Conservation (phyloP, 2,888 invertebrate genomes). For the Choreutis nemorana region DNA sequence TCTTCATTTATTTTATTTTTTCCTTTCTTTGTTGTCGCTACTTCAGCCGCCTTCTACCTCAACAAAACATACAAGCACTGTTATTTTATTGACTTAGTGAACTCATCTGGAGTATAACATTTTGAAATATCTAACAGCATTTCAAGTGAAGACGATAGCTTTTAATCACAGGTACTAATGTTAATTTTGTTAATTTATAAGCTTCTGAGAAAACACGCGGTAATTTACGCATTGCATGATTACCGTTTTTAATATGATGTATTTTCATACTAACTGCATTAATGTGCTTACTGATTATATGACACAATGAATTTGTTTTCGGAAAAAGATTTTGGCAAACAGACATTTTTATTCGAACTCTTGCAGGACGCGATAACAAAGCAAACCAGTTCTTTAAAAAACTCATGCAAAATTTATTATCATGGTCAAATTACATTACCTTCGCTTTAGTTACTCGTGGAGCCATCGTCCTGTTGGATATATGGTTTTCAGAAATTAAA, state of each 20-base stretch:
- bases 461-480: too few species aligned
- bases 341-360: too few species aligned
- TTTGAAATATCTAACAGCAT: too few species aligned
- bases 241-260: too few species aligned
- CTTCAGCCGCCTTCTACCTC: constrained; percentile 37
- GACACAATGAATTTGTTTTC: neutral
- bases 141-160: neutral
- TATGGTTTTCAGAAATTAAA: too few species aligned
- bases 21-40: constrained; percentile 42
- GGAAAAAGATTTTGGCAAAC: neutral
- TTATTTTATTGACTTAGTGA: neutral
- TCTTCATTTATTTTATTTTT: constrained; percentile 40
- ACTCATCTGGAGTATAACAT: neutral
- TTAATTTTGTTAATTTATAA: neutral
- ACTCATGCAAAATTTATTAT: constrained; percentile 11
- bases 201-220: neutral
- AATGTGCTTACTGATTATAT: too few species aligned
- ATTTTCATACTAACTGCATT: too few species aligned
- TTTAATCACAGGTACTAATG: neutral
- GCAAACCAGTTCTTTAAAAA: constrained; percentile 33
- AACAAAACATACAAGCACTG: constrained; percentile 10
- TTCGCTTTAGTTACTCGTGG: constrained; percentile 47
- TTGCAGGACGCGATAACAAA: constrained; percentile 36
- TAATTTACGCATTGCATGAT: too few species aligned
- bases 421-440: constrained; percentile 25